Evolutionary conservation across 1,140 invertebrate genomes (phyloP).

Genomic region (Papilio dardanus): DNA sequence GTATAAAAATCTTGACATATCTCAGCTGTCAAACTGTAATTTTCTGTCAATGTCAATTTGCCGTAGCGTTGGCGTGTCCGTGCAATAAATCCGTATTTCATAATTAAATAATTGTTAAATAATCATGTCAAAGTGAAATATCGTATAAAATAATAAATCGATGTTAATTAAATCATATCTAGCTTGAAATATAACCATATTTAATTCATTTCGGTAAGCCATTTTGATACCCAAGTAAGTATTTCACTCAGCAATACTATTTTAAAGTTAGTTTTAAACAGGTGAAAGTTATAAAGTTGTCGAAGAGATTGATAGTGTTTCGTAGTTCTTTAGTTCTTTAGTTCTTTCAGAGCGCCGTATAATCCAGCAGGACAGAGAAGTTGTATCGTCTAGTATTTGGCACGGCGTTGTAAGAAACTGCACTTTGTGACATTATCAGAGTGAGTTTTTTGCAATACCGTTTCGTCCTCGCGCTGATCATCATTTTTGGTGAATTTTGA

Average conservation of each 20-base stretch:
- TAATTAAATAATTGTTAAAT: background rate
- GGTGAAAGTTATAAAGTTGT: conserved; percentile 17
- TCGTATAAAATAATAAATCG: background rate
- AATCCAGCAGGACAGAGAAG: conserved; percentile 36
- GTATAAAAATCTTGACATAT: too few species aligned
- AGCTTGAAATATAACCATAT: conserved; percentile 19
- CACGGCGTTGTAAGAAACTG: conserved; percentile 63
- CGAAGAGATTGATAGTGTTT: conserved; percentile 38
- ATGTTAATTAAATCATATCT: background rate
- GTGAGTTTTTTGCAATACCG: conserved; percentile 63
- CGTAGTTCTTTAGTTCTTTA: conserved; percentile 36
- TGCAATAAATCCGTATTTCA: background rate
- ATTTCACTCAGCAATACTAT: conserved; percentile 9
- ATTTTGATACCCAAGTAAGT: background rate
- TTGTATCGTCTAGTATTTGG: conserved; percentile 41
- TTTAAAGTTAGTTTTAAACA: background rate
- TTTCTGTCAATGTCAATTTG: background rate
- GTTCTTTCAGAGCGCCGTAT: conserved; percentile 39
- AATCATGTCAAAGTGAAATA: background rate
- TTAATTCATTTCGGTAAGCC: conserved; percentile 27
- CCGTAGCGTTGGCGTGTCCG: background rate
- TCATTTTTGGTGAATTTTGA: conserved; percentile 43
- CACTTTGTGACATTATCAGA: conserved; percentile 63
- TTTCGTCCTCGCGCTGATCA: conserved; percentile 51
- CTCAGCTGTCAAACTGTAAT: too few species aligned